phyloP scores from a whole-genome alignment of 2,888 invertebrate species.

The Euzophera pinguis region DNA sequence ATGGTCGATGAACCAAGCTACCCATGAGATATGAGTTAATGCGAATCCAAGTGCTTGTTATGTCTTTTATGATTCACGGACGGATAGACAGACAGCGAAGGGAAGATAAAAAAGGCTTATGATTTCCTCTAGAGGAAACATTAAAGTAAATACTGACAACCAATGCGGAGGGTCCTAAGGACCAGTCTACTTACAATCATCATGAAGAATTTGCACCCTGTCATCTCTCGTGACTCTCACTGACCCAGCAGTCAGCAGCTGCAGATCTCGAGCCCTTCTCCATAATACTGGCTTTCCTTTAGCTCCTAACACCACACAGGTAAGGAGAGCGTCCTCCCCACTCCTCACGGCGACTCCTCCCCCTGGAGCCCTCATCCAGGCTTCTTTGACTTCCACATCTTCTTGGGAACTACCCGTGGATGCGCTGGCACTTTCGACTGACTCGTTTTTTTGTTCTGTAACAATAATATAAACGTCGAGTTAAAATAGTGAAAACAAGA shows the following conservation, averaged over 20 bases:
- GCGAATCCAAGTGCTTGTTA: too few relatives aligned
- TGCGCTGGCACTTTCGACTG: constrained; percentile 44
- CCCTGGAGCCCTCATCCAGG: constrained; percentile 63
- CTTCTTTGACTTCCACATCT: constrained; percentile 51
- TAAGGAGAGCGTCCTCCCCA: constrained; percentile 89
- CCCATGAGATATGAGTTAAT: too few relatives aligned
- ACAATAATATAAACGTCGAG: constrained; percentile 16
- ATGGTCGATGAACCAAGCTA: too few relatives aligned
- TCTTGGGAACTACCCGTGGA: constrained; percentile 57
- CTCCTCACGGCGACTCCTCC: constrained; percentile 60
- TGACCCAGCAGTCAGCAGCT: constrained; percentile 87
- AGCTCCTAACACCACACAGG: constrained; percentile 87
- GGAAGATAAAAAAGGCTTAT: too few relatives aligned
- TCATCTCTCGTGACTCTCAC: constrained; percentile 87
- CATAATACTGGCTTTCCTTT: constrained; percentile 87
- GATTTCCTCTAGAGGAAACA: too few relatives aligned
- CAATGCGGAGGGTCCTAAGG: too few relatives aligned
- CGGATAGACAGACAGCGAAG: too few relatives aligned
- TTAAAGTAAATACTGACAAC: too few relatives aligned
- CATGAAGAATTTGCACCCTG: constrained; percentile 86
- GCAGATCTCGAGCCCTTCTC: constrained; percentile 84
- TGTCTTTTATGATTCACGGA: too few relatives aligned
- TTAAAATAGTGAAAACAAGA: neutral
- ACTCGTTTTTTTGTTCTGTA: constrained; percentile 49
- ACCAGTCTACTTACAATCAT: constrained; percentile 84